These are phyloP conservation scores for Prostheceraeus crozeri DNA, from an alignment of 2,888 invertebrate species.

Conservation along the genomic window DNA sequence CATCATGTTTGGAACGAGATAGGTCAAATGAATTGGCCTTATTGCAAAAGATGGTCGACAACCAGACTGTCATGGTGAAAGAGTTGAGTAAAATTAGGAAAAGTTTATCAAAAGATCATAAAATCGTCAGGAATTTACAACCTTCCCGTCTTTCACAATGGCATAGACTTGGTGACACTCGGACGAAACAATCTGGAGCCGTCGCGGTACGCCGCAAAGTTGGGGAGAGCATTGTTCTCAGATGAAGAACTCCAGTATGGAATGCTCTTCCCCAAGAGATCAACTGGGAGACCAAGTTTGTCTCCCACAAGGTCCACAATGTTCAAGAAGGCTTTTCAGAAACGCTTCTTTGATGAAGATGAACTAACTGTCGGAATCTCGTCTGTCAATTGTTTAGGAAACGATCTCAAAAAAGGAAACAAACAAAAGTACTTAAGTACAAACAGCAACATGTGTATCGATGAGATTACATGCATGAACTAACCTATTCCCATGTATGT, in stretches of 20 bases:
- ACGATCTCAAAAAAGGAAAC: too few species aligned
- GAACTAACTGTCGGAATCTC: too few species aligned
- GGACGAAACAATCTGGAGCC: conserved; percentile 8
- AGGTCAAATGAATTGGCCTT: background rate
- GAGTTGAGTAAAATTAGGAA: conserved; percentile 7
- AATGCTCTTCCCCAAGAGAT: conserved; percentile 17
- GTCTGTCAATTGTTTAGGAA: conserved; percentile 5
- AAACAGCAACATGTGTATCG: too few species aligned
- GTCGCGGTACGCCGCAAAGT: background rate
- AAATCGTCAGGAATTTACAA: too few species aligned
- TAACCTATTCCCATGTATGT: too few species aligned
- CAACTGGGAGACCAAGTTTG: background rate
- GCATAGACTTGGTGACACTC: background rate
- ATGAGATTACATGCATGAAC: too few species aligned
- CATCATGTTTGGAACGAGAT: too few species aligned
- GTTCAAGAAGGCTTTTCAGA: background rate
- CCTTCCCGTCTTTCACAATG: background rate
- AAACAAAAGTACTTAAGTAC: too few species aligned
- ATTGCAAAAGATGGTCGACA: conserved; percentile 16
- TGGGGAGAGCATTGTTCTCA: conserved; percentile 8
- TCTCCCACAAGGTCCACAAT: conserved; percentile 10
- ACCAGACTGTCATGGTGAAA: conserved; percentile 1
- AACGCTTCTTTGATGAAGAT: conserved; percentile 8
- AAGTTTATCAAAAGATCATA: background rate
- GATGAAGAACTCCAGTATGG: conserved; percentile 16